Percentiles rank a stretch among this genome's conserved stretches.
Evolutionary conservation across 2,888 invertebrate genomes (phyloP).

Genomic region (Alentia gelatinosa): DNA sequence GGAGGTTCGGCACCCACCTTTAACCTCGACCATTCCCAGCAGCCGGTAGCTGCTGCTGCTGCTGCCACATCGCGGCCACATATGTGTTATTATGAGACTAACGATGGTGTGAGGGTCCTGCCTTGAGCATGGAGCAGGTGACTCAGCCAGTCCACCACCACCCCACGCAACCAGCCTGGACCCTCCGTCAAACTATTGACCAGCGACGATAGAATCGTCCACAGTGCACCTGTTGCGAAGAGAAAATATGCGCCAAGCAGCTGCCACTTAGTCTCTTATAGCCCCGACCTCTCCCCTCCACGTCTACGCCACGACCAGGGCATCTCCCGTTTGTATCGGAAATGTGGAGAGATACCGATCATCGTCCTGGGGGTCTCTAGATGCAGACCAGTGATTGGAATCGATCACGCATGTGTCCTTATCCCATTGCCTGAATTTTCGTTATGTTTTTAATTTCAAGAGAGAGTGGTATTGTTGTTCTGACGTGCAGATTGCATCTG

Average conservation of each 20-base stretch:
- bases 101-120: neutral
- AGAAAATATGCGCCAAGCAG: conserved; percentile 41
- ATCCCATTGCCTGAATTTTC: neutral
- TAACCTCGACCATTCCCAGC: neutral
- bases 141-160: neutral
- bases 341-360: neutral
- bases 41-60: neutral
- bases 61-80: too few relatives aligned
- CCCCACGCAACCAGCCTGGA: neutral
- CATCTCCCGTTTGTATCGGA: neutral
- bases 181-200: conserved; percentile 5
- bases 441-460: neutral
- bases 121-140: conserved; percentile 39
- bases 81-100: neutral
- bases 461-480: too few relatives aligned
- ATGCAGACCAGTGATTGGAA: neutral
- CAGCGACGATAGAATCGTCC: conserved; percentile 1
- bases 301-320: neutral
- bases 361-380: neutral
- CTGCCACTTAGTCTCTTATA: conserved; percentile 31
- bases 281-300: neutral
- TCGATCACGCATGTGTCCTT: neutral
- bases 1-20: too few relatives aligned
- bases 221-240: conserved; percentile 30
- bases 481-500: too few relatives aligned